These are phyloP conservation scores for Smittia aterrima DNA, from an alignment of 2,888 invertebrate genomes.

Conservation along the genomic window DNA sequence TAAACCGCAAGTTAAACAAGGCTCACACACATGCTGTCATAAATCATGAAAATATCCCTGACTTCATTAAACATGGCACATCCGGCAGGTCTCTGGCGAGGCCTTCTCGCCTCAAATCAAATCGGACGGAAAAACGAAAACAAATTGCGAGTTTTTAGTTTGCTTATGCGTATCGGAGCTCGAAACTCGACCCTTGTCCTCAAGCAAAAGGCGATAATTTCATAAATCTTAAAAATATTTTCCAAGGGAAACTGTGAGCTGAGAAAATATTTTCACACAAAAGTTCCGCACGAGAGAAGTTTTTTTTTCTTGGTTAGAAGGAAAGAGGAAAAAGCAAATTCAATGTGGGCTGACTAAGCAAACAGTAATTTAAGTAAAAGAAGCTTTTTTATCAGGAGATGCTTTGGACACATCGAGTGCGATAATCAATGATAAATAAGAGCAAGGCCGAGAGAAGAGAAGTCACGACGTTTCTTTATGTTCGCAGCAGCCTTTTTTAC, in stretches of 20 bases:
- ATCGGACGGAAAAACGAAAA: background rate
- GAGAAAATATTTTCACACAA: background rate
- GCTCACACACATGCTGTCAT: background rate
- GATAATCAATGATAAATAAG: conserved; percentile 36
- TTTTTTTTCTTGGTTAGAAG: background rate
- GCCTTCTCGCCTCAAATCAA: background rate
- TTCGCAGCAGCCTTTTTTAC: background rate
- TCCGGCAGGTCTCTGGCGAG: background rate
- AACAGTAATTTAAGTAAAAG: background rate
- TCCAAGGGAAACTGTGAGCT: background rate
- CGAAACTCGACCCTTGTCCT: too few species aligned
- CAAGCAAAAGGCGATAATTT: conserved; percentile 2
- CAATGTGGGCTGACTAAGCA: conserved; percentile 18
- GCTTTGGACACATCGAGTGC: conserved; percentile 23
- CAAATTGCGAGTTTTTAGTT: background rate
- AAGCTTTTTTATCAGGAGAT: background rate
- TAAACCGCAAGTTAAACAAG: conserved; percentile 1
- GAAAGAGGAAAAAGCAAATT: background rate
- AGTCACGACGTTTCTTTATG: background rate
- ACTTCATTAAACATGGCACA: background rate
- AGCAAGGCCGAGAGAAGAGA: background rate
- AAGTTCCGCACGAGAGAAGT: background rate
- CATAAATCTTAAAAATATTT: background rate
- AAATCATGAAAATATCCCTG: background rate
- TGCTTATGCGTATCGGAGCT: too few species aligned